Percentiles rank a stretch among this genome's conserved stretches.
These are phyloP conservation scores for Drosophila subpulchrella DNA, from an alignment of 1,140 invertebrate species.

Conservation along the genomic window DNA sequence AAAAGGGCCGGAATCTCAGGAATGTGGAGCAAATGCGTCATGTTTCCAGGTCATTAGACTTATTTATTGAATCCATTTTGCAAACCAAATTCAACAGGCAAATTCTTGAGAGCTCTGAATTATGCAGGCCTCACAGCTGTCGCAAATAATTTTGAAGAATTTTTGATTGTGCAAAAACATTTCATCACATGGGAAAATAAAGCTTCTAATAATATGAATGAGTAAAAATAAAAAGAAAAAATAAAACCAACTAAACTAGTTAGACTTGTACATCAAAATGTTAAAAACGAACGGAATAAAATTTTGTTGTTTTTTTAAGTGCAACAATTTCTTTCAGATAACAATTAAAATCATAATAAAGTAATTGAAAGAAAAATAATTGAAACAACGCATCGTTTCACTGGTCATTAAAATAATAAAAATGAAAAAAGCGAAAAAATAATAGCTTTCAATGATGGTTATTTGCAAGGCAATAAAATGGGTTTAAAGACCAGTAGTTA, in stretches of 20 bases:
- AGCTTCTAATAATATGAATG: no score
- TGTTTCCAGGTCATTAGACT: slow-evolving; percentile 50
- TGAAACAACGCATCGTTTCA: no score
- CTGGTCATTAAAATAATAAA: background rate
- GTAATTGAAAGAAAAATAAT: no score
- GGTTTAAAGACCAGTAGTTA: background rate
- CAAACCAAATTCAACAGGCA: slow-evolving; percentile 12
- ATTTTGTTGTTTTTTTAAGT: no score
- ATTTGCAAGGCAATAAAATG: background rate
- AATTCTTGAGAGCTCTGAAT: background rate
- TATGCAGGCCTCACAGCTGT: background rate
- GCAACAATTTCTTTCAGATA: no score
- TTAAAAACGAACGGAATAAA: no score
- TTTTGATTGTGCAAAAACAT: background rate
- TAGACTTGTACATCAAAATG: no score
- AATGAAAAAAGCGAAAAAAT: background rate
- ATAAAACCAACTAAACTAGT: no score
- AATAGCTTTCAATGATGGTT: background rate
- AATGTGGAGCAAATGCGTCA: slow-evolving; percentile 30
- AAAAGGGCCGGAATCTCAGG: slow-evolving; percentile 22
- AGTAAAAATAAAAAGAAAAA: no score
- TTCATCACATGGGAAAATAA: no score
- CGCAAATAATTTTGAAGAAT: background rate
- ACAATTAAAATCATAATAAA: no score
- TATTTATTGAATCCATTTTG: slow-evolving; percentile 37